These are phyloP conservation scores for Halocynthia aurantium DNA, from an alignment of 23 tunicate species.

Conservation along the genomic window DNA sequence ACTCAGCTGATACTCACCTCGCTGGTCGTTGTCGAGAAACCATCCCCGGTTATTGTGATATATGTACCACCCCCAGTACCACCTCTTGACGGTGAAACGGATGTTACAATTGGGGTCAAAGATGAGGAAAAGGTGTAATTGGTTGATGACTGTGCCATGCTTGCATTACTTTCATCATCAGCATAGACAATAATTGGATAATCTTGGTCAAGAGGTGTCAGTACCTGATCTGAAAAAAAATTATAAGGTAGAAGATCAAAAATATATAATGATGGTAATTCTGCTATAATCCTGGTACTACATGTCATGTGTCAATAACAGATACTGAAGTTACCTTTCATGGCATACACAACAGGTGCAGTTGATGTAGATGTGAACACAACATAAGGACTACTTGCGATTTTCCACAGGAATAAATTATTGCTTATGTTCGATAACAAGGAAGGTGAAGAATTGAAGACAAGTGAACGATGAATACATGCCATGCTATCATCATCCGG, in stretches of 20 bases:
- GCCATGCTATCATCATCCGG: not conserved
- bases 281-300: not conserved
- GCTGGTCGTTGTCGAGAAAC: conserved; percentile 12
- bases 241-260: not conserved
- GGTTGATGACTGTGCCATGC: conserved; percentile 5
- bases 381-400: conserved; percentile 7
- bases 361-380: conserved; percentile 5
- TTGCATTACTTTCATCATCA: not conserved
- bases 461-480: conserved; percentile 12
- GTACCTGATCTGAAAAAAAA: not conserved
- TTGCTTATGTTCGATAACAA: not conserved
- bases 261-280: not conserved
- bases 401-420: not conserved
- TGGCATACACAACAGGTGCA: conserved; percentile 6
- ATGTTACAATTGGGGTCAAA: conserved; percentile 43
- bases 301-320: no score
- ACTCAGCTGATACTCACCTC: not conserved
- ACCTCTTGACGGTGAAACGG: conserved; percentile 57
- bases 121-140: conserved; percentile 34
- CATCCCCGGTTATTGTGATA: conserved; percentile 69
- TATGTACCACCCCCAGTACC: conserved; percentile 92
- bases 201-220: not conserved
- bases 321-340: conserved; percentile 1
- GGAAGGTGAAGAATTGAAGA: conserved; percentile 2
- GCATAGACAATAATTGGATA: not conserved